These are phyloP conservation scores for Albula glossodonta DNA, from an alignment of 2,113 vertebrate genomes.

Conservation along the genomic window DNA sequence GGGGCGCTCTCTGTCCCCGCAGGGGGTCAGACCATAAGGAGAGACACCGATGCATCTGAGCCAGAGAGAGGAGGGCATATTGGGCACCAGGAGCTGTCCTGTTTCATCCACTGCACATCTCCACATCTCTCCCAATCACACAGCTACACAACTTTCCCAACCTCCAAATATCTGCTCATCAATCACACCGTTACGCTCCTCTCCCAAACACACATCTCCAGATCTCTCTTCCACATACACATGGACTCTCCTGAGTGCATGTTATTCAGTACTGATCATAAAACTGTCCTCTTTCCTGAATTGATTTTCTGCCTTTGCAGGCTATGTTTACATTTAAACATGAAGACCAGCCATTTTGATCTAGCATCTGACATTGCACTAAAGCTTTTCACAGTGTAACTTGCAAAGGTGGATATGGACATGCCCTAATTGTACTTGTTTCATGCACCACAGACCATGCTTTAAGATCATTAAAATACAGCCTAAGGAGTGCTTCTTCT, in stretches of 20 bases:
- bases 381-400: too few species aligned
- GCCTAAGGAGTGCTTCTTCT: too few species aligned
- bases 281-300: not conserved
- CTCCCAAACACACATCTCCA: not conserved
- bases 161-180: too few species aligned
- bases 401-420: too few species aligned
- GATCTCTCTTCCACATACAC: not conserved
- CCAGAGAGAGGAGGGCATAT: not conserved
- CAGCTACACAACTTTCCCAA: not conserved
- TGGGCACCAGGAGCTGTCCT: not conserved
- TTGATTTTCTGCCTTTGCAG: not conserved
- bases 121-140: not conserved
- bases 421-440: too few species aligned
- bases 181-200: not conserved
- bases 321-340: too few species aligned
- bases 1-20: not conserved
- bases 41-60: slow-evolving; percentile 17
- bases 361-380: too few species aligned
- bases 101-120: not conserved
- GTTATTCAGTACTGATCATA: not conserved
- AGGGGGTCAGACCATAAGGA: slow-evolving; percentile 21
- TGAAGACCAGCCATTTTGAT: too few species aligned
- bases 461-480: too few species aligned
- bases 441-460: not conserved
- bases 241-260: not conserved